Conservation (phyloP, 2,888 invertebrate genomes). For the Orchestes rusci region DNA sequence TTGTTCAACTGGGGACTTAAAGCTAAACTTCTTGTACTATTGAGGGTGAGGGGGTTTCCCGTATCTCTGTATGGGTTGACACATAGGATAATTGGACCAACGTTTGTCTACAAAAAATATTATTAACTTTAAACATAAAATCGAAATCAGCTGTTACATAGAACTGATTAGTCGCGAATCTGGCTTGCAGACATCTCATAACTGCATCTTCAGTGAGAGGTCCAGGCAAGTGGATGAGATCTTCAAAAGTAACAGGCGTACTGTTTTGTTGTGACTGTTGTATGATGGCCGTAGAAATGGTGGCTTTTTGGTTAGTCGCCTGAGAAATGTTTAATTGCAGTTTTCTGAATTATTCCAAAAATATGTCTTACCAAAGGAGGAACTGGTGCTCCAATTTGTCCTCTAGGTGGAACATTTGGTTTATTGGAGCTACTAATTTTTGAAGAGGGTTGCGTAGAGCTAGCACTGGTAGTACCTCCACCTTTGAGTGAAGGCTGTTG, state of each 20-base stretch:
- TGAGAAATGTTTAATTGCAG: background rate
- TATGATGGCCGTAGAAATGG: slow-evolving; percentile 9
- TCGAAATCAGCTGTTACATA: slow-evolving; percentile 57
- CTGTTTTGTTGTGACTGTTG: slow-evolving; percentile 30
- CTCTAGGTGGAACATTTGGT: slow-evolving; percentile 41
- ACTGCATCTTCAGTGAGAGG: slow-evolving; percentile 93
- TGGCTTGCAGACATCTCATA: slow-evolving; percentile 81
- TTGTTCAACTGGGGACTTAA: slow-evolving; percentile 76
- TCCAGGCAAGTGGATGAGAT: slow-evolving; percentile 86
- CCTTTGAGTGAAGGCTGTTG: slow-evolving; percentile 44
- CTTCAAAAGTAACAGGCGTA: slow-evolving; percentile 59
- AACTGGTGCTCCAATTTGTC: slow-evolving; percentile 23
- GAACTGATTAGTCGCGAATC: slow-evolving; percentile 79
- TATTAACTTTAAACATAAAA: background rate
- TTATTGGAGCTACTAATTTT: slow-evolving; percentile 36
- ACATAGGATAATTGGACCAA: slow-evolving; percentile 85
- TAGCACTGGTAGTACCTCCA: slow-evolving; percentile 23
- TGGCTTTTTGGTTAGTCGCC: slow-evolving; percentile 14
- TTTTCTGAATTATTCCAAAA: background rate
- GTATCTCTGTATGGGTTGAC: slow-evolving; percentile 86
- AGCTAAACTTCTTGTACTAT: slow-evolving; percentile 62
- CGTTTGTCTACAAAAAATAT: slow-evolving; percentile 68
- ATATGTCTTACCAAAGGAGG: slow-evolving; percentile 25
- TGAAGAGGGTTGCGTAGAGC: slow-evolving; percentile 12
- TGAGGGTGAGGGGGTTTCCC: slow-evolving; percentile 79